Base-by-base conservation (phyloP, 2,888 invertebrate species). In the Phaedon cochleariae region DNA sequence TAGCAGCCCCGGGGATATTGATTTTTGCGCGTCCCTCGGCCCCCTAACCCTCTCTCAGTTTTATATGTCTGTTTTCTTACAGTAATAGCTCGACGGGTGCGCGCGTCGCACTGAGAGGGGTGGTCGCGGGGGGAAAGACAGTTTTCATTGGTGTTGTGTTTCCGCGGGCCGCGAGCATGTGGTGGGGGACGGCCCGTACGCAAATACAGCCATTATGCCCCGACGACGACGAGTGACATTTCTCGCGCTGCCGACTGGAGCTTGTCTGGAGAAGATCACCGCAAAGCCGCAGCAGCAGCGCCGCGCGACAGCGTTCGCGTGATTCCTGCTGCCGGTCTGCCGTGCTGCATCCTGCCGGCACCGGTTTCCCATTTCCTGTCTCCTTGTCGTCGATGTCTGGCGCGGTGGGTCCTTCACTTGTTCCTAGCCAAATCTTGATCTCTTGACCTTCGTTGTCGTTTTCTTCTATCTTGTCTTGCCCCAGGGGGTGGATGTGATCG, bases 1-100 rank as follows among this genome's bases (percentile, higher is more conserved):
- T 90, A 90, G 89, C 89, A 89, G 89, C 89, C 89, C 89, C 88
- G 88, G 85, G 89, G 89, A 89, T 84, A 84, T 84, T 84, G 84
- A 84, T 84, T 84, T 85, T 85, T 84, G 82, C 83, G 83, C 41
- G 3, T 81, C 82, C 82, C 84, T 79, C 81, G 76, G 79, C 81
- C 82, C 81, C 81, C 80, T 79, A 80, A 80, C 82, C 81, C 82
- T 79, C 83, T 80, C 83, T 81, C 84, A 84, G 84, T 85, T 85
- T 85, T 85, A 84, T 85, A 84, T 85, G 84, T 85, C 85, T 85
- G 85, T 85, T 85, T 85, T 85, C 85, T 85, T 85, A 85, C 85
- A 84, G 85, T 85, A 85, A 85, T 85, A 84, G 84, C 84, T 84
- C 82, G 82, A 81, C 80, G 80, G 80, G 82, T 81, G 84, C 82